Conservation (phyloP, 2,888 invertebrate species). For the Apotomis capreana region DNA sequence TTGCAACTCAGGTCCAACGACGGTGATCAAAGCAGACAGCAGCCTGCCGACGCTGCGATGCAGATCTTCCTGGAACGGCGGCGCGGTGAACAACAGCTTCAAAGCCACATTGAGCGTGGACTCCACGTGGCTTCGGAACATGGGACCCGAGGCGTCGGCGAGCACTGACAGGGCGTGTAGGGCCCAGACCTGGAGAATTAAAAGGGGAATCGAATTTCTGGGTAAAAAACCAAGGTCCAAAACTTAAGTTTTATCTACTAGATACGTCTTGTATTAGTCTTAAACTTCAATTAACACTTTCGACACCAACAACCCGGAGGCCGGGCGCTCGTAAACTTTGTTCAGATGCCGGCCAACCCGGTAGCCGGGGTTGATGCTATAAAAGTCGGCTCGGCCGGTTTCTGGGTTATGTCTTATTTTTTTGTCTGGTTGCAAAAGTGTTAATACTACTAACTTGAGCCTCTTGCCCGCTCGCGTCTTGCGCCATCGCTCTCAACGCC, state of each 20-base stretch:
- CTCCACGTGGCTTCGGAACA: conserved; percentile 99
- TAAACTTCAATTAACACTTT: too few species aligned
- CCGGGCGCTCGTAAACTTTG: too few species aligned
- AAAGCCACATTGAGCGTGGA: conserved; percentile 95
- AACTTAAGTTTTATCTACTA: too few species aligned
- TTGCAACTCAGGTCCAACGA: conserved; percentile 98
- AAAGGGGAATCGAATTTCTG: too few species aligned
- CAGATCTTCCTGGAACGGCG: conserved; percentile 94
- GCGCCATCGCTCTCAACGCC: conserved; percentile 95
- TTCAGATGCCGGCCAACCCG: too few species aligned
- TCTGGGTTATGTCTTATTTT: too few species aligned
- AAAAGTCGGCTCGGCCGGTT: too few species aligned
- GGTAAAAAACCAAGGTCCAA: too few species aligned
- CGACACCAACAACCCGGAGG: too few species aligned
- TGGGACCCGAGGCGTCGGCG: conserved; percentile 99
- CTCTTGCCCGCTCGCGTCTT: conserved; percentile 95
- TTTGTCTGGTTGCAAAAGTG: too few species aligned
- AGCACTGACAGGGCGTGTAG: conserved; percentile 97
- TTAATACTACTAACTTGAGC: conserved; percentile 87
- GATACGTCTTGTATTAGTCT: too few species aligned
- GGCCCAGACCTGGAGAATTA: conserved; percentile 91
- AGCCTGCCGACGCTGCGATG: conserved; percentile 95
- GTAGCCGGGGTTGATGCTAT: too few species aligned
- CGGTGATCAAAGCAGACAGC: conserved; percentile 97
- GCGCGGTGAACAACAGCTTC: conserved; percentile 94